These are phyloP conservation scores for Boulengeromyrus knoepffleri DNA, from an alignment of 2,113 vertebrate species.

Conservation along the genomic window DNA sequence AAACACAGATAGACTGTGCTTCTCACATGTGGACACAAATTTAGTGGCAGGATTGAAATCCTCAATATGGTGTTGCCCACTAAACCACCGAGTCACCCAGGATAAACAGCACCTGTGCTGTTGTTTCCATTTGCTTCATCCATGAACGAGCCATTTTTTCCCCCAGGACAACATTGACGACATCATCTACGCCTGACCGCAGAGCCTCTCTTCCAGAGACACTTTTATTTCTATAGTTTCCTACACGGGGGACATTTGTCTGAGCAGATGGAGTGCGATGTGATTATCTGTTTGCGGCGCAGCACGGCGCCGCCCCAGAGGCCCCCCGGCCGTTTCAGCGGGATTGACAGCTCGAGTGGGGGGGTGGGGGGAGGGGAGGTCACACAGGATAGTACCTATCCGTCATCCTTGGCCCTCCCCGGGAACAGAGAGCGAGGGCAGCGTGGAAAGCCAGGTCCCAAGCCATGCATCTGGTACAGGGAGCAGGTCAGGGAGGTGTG, in stretches of 20 bases:
- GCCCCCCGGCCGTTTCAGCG: background rate
- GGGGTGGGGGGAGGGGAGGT: background rate
- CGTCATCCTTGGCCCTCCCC: background rate
- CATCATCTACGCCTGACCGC: background rate
- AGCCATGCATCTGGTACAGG: background rate
- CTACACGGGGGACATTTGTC: constrained; percentile 9
- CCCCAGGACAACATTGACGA: background rate
- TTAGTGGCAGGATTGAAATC: background rate
- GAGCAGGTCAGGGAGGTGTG: background rate
- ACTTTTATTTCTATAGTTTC: background rate
- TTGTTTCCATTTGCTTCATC: background rate
- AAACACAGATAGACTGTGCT: background rate
- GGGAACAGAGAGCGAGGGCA: background rate
- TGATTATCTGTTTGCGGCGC: constrained; percentile 13
- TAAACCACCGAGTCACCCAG: background rate
- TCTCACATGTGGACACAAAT: background rate
- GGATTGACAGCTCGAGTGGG: background rate
- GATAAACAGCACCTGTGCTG: background rate
- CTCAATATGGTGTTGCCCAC: background rate
- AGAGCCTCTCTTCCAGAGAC: background rate
- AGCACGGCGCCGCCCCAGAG: background rate
- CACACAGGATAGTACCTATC: background rate
- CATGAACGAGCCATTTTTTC: background rate
- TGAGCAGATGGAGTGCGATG: constrained; percentile 19
- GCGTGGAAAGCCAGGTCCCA: background rate